These are phyloP conservation scores for Andrena flavipes DNA, from an alignment of 2,888 invertebrate species.

Conservation along the genomic window DNA sequence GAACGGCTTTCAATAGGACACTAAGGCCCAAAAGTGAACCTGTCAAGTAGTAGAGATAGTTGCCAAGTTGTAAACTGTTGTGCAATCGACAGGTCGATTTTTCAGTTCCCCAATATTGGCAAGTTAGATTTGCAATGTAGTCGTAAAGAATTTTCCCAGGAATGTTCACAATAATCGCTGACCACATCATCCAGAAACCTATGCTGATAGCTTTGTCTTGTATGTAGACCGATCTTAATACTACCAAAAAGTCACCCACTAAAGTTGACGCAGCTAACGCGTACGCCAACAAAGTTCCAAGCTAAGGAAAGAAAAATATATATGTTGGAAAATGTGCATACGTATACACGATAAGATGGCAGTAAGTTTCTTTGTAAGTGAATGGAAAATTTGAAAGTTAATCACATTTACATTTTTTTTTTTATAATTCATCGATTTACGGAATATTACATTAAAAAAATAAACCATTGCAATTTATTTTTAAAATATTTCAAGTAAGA, in stretches of 20 bases:
- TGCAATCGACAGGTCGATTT: slow-evolving; percentile 85
- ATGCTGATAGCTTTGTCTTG: slow-evolving; percentile 88
- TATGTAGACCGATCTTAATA: slow-evolving; percentile 86
- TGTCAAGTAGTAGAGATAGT: slow-evolving; percentile 85
- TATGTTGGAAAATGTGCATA: background rate
- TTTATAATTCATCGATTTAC: no score
- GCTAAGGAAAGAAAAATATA: slow-evolving; percentile 75
- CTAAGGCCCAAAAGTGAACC: slow-evolving; percentile 84
- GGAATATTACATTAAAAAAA: no score
- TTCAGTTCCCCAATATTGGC: slow-evolving; percentile 85
- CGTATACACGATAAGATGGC: no score
- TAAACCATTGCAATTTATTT: no score
- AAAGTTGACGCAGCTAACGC: slow-evolving; percentile 83
- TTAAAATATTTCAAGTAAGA: no score
- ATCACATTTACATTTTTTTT: no score
- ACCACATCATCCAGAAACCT: slow-evolving; percentile 86
- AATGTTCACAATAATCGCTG: slow-evolving; percentile 87
- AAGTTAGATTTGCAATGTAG: slow-evolving; percentile 85
- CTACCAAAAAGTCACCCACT: slow-evolving; percentile 86
- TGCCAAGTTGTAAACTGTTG: slow-evolving; percentile 84
- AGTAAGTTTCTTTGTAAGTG: no score
- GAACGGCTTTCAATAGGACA: slow-evolving; percentile 84
- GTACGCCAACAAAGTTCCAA: slow-evolving; percentile 83
- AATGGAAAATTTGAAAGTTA: no score
- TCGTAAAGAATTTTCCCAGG: slow-evolving; percentile 89